A percentile compares a stretch with the other conserved stretches of the same genome.
phyloP scores from a whole-genome alignment of 2,797 vertebrate genomes.

The Champsocephalus esox region DNA sequence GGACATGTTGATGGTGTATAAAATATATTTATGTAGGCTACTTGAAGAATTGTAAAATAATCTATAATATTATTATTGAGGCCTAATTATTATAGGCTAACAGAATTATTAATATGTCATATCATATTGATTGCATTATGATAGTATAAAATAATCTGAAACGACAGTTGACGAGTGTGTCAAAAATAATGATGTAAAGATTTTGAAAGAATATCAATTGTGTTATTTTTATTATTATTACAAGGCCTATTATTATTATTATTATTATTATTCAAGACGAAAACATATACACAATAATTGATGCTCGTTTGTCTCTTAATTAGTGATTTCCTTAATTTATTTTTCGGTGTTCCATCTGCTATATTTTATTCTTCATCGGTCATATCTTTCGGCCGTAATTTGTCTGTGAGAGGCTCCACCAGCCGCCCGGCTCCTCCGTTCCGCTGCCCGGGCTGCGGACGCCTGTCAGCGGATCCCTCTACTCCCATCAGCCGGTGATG shows the following conservation, averaged over 20 bases:
- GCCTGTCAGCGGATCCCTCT: constrained; percentile 49
- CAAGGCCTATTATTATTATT: not conserved
- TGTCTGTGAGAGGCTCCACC: not conserved
- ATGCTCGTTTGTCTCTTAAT: not conserved
- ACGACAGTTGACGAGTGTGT: not conserved
- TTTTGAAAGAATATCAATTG: not conserved
- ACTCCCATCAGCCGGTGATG: constrained; percentile 36
- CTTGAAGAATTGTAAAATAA: not conserved
- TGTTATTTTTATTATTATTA: not conserved
- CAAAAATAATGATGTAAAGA: not conserved
- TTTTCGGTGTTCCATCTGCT: not conserved
- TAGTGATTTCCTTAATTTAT: no score
- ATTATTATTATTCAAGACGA: constrained; percentile 1
- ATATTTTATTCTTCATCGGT: not conserved
- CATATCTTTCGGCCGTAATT: not conserved
- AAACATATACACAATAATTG: not conserved
- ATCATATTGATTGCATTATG: not conserved
- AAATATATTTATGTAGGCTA: not conserved
- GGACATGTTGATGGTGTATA: not conserved
- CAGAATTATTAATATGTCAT: not conserved
- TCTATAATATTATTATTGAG: not conserved
- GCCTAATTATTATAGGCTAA: not conserved
- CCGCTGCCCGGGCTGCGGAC: constrained; percentile 24
- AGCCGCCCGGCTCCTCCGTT: constrained; percentile 1
- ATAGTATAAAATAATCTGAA: not conserved